phyloP scores from a whole-genome alignment of 2,797 vertebrate species.

The Pterois miles region DNA sequence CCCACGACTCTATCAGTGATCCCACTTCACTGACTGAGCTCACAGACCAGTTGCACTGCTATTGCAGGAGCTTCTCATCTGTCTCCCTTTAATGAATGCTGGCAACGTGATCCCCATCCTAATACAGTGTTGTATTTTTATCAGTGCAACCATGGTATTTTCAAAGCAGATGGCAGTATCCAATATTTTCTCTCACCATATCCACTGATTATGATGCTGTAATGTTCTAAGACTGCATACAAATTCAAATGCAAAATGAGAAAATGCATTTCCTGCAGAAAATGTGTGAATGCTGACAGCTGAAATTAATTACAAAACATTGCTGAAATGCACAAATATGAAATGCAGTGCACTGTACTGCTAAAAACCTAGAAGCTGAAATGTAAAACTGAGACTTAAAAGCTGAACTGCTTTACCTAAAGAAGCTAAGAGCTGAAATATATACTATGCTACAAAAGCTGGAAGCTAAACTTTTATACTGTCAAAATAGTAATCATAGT shows the following conservation, averaged over 20 bases:
- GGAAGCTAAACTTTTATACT: too few species aligned
- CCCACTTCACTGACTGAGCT: conserved; percentile 21
- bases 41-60: conserved; percentile 33
- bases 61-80: conserved; percentile 41
- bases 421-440: too few species aligned
- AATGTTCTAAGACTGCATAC: not conserved
- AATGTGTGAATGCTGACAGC: too few species aligned
- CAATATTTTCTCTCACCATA: not conserved
- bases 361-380: too few species aligned
- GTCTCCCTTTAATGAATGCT: conserved; percentile 39
- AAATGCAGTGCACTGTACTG: too few species aligned
- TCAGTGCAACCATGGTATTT: not conserved
- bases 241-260: not conserved
- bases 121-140: conserved; percentile 25
- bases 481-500: too few species aligned
- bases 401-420: too few species aligned
- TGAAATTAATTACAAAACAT: too few species aligned
- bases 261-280: too few species aligned
- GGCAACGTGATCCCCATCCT: conserved; percentile 33
- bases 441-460: too few species aligned
- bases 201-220: not conserved
- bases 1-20: conserved; percentile 35
- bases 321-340: too few species aligned
- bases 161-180: not conserved
- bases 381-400: too few species aligned